These are phyloP conservation scores for Pygoscelis antarcticus DNA, from an alignment of 2,113 vertebrate species.

Conservation along the genomic window DNA sequence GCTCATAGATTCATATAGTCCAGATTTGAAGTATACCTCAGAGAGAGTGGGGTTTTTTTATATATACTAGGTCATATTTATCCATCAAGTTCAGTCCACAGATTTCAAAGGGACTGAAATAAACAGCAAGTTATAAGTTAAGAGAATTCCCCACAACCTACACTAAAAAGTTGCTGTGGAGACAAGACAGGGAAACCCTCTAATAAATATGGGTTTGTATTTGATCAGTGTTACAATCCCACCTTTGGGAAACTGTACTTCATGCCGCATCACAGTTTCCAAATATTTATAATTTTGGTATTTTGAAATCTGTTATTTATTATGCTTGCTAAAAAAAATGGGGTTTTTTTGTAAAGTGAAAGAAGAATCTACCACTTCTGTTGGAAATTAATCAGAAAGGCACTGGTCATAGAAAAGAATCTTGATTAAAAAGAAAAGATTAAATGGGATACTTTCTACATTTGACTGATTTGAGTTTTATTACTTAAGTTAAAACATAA, in stretches of 20 bases:
- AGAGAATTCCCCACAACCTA: neutral
- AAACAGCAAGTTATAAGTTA: neutral
- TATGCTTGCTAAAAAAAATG: neutral
- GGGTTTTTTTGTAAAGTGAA: neutral
- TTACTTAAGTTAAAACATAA: neutral
- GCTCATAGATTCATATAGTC: no score
- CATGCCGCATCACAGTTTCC: neutral
- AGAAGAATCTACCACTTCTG: neutral
- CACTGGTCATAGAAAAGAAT: conserved; percentile 19
- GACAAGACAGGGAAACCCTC: neutral
- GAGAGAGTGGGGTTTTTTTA: neutral
- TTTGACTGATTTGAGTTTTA: neutral
- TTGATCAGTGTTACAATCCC: neutral
- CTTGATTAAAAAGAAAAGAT: neutral
- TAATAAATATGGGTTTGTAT: neutral
- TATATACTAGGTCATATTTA: neutral
- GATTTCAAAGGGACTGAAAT: neutral
- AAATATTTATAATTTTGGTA: neutral
- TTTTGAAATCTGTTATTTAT: neutral
- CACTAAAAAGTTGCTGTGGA: neutral
- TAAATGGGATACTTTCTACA: neutral
- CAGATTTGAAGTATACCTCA: neutral
- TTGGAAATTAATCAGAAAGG: conserved; percentile 42
- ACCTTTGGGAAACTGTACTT: neutral
- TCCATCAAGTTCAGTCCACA: neutral